These are phyloP conservation scores for Manis javanica DNA, from an alignment of 2,797 vertebrate genomes.

Conservation along the genomic window DNA sequence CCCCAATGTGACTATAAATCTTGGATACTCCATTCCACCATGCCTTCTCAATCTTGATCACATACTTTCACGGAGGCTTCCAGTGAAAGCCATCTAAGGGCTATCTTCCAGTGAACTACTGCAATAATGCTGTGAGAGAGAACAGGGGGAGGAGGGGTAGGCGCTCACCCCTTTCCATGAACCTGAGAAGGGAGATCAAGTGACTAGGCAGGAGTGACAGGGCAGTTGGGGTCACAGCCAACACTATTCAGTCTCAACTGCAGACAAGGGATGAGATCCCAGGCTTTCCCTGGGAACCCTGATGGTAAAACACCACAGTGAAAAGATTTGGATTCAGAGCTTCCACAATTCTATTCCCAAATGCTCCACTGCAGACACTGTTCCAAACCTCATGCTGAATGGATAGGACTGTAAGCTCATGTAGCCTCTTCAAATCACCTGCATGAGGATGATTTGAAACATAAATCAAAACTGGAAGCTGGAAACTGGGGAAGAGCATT, in stretches of 20 bases:
- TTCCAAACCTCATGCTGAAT: conserved; percentile 11
- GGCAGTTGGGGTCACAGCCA: background rate
- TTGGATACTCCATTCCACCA: conserved; percentile 46
- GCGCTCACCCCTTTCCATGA: background rate
- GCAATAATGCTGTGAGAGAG: background rate
- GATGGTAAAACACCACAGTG: conserved; percentile 27
- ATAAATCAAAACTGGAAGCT: conserved; percentile 58
- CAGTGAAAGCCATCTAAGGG: conserved; percentile 45
- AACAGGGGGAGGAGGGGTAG: background rate
- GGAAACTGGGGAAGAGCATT: conserved; percentile 39
- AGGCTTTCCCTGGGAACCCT: conserved; percentile 60
- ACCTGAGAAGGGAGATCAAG: conserved; percentile 47
- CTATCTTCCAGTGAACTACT: conserved; percentile 35
- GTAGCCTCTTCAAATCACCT: conserved; percentile 38
- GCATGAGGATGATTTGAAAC: conserved; percentile 61
- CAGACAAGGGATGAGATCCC: background rate
- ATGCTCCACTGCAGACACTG: background rate
- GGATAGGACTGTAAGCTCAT: background rate
- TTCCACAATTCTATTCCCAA: conserved; percentile 65
- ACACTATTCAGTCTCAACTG: background rate
- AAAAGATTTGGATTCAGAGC: conserved; percentile 42
- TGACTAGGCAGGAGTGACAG: conserved; percentile 33
- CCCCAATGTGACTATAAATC: conserved; percentile 56
- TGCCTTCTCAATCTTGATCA: conserved; percentile 37
- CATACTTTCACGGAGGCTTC: background rate